Evolutionary conservation across 1,140 invertebrate genomes (phyloP).

Genomic region (Macrostomum lignano): DNA sequence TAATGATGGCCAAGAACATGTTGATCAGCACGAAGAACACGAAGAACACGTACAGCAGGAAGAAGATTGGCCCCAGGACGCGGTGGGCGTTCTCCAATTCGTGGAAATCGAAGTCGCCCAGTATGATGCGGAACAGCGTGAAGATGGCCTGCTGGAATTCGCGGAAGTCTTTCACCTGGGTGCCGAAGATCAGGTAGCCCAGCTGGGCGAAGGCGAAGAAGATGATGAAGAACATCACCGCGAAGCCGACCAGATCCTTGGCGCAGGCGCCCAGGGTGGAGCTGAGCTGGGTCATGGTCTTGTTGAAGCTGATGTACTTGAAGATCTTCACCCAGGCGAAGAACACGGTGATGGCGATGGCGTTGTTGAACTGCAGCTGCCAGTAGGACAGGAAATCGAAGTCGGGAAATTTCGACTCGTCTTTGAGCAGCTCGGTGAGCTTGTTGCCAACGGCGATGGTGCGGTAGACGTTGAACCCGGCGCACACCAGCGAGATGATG

Average conservation of each 20-base stretch:
- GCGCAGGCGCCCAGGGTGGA: conserved; percentile 39
- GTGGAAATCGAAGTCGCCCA: conserved; percentile 42
- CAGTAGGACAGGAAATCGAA: conserved; percentile 8
- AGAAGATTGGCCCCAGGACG: conserved; percentile 40
- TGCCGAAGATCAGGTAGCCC: conserved; percentile 28
- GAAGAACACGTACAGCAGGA: conserved; percentile 39
- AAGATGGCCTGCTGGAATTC: conserved; percentile 29
- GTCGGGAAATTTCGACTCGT: conserved; percentile 5
- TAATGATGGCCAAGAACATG: conserved; percentile 34
- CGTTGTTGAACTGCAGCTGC: conserved; percentile 9
- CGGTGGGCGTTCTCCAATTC: conserved; percentile 33
- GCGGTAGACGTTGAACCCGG: conserved; percentile 24
- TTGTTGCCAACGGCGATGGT: conserved; percentile 11
- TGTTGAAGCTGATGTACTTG: conserved; percentile 44
- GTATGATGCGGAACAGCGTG: conserved; percentile 37
- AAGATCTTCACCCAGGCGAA: conserved; percentile 28
- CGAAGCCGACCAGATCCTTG: conserved; percentile 43
- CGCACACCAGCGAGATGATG: conserved; percentile 19
- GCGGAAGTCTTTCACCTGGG: conserved; percentile 14
- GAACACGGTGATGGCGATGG: conserved; percentile 9
- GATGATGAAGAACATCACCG: conserved; percentile 50
- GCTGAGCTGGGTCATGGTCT: conserved; percentile 44
- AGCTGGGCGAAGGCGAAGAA: conserved; percentile 45
- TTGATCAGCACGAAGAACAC: conserved; percentile 44
- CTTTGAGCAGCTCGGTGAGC: conserved; percentile 7